A percentile compares a stretch with the other conserved stretches of the same genome.
Conservation (phyloP, 1,140 invertebrate species). For the Psix sp. region DNA sequence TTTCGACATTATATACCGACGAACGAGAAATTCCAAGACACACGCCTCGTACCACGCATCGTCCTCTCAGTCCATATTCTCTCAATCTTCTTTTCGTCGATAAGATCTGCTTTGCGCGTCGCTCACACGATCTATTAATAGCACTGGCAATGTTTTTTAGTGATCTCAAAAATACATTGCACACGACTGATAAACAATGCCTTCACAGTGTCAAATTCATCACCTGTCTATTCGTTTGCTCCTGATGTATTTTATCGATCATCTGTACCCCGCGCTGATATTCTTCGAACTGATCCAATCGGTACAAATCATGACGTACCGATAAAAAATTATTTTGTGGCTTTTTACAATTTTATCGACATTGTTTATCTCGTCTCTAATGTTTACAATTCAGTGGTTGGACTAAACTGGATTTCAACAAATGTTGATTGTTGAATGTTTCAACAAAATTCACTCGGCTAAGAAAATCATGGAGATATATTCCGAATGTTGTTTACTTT, state of each 20-base stretch:
- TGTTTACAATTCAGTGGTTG: too few relatives aligned
- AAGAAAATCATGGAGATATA: too few relatives aligned
- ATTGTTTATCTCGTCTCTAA: too few relatives aligned
- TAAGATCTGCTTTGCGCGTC: constrained; percentile 53
- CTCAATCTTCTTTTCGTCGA: constrained; percentile 60
- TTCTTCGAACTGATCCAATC: too few relatives aligned
- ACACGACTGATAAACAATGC: constrained; percentile 16
- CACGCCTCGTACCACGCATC: constrained; percentile 51
- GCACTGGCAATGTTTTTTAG: constrained; percentile 27
- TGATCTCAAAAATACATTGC: constrained; percentile 34
- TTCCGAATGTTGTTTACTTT: too few relatives aligned
- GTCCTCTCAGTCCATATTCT: constrained; percentile 57
- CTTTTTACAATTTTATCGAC: too few relatives aligned
- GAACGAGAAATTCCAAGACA: constrained; percentile 63
- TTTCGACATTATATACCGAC: constrained; percentile 64
- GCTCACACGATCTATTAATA: constrained; percentile 49
- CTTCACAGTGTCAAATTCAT: constrained; percentile 1
- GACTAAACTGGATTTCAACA: too few relatives aligned
- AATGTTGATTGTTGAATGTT: too few relatives aligned
- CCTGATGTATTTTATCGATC: constrained; percentile 1
- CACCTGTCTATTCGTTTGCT: constrained; percentile 19
- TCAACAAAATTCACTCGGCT: too few relatives aligned
- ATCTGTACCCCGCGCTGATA: too few relatives aligned
- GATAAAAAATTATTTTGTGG: too few relatives aligned
- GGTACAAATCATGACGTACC: too few relatives aligned